Conservation (phyloP, 2,888 invertebrate genomes). For the Oeneis ivallda region DNA sequence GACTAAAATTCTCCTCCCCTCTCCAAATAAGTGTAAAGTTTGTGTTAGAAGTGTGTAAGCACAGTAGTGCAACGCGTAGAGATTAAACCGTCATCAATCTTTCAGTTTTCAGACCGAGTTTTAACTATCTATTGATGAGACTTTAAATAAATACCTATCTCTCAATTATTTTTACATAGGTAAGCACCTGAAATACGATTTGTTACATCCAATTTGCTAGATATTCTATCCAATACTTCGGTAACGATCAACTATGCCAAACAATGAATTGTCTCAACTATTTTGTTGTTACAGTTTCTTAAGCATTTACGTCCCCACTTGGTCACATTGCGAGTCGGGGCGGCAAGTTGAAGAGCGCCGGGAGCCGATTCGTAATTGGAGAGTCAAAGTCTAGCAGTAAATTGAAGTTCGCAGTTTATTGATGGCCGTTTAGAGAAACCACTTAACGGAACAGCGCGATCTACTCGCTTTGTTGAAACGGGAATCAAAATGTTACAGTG, state of each 20-base stretch:
- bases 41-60: too few relatives aligned
- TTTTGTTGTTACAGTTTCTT: neutral
- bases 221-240: neutral
- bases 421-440: slow-evolving; percentile 23
- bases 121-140: too few relatives aligned
- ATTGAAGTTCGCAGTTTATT: slow-evolving; percentile 25
- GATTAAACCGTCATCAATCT: too few relatives aligned
- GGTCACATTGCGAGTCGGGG: slow-evolving; percentile 4
- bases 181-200: too few relatives aligned
- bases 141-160: too few relatives aligned
- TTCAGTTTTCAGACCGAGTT: too few relatives aligned
- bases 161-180: neutral
- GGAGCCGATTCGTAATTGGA: slow-evolving; percentile 21
- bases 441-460: slow-evolving; percentile 11
- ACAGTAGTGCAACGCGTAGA: too few relatives aligned
- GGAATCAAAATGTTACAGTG: neutral
- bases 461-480: slow-evolving; percentile 20
- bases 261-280: neutral
- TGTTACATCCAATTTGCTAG: neutral
- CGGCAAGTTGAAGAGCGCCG: slow-evolving; percentile 9
- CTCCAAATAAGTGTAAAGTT: too few relatives aligned
- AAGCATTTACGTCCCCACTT: neutral
- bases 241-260: too few relatives aligned
- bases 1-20: too few relatives aligned
- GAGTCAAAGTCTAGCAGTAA: slow-evolving; percentile 26